Percentiles rank a stretch among this genome's conserved stretches.
Conservation (phyloP, 64 coral and sea anemone species). For the Stylophora pistillata region DNA sequence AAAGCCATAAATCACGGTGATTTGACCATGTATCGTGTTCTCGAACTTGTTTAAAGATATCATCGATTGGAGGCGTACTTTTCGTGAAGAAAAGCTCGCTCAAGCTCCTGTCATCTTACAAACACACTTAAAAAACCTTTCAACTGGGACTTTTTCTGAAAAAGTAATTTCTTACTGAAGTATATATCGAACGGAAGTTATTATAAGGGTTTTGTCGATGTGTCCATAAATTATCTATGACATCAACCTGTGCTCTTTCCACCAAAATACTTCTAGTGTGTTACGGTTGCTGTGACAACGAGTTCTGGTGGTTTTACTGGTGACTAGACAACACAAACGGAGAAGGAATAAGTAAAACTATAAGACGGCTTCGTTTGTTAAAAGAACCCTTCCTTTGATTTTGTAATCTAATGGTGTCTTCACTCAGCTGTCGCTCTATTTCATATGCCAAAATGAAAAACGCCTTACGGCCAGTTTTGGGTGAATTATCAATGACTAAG, state of each 20-base stretch:
- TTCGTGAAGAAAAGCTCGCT: conserved; percentile 3
- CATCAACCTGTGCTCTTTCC: conserved; percentile 21
- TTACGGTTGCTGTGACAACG: conserved; percentile 33
- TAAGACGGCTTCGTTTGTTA: not conserved
- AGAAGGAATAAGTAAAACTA: not conserved
- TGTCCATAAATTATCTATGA: conserved; percentile 27
- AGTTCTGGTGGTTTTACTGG: conserved; percentile 24
- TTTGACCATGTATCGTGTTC: not conserved
- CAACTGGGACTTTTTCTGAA: not conserved
- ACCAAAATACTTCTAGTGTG: not conserved
- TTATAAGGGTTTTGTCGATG: not conserved
- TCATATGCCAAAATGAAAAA: too few relatives aligned
- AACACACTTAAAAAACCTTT: too few relatives aligned
- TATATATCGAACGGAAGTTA: not conserved
- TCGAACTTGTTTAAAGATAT: not conserved
- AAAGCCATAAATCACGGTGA: conserved; percentile 3
- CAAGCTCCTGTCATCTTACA: not conserved
- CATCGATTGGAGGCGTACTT: not conserved
- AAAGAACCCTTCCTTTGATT: too few relatives aligned
- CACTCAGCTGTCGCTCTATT: too few relatives aligned
- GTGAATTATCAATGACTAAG: too few relatives aligned
- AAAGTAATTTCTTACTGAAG: not conserved
- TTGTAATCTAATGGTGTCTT: too few relatives aligned
- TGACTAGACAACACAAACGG: not conserved
- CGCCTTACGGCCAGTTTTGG: too few relatives aligned